A percentile compares a stretch with the other conserved stretches of the same genome.
phyloP scores from a whole-genome alignment of 1,140 invertebrate genomes.

The Ostrea denselamellosa region DNA sequence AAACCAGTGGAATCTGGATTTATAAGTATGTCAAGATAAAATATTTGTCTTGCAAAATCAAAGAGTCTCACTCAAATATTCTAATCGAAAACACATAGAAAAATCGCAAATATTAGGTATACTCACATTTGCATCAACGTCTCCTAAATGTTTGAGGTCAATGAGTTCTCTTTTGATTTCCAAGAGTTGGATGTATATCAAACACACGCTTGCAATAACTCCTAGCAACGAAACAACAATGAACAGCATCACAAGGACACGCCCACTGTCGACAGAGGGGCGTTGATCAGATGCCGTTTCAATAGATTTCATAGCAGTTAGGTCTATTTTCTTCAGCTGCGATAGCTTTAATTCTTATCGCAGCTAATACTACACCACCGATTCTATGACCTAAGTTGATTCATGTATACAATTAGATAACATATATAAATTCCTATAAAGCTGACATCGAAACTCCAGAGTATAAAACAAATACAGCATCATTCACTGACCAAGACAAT shows the following conservation, averaged over 20 bases:
- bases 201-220: neutral
- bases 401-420: too few relatives aligned
- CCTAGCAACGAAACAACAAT: neutral
- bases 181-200: constrained; percentile 5
- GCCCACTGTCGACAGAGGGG: neutral
- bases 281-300: neutral
- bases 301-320: neutral
- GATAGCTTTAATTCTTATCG: neutral
- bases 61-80: too few relatives aligned
- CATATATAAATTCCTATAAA: too few relatives aligned
- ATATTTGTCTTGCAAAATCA: too few relatives aligned
- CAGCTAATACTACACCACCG: too few relatives aligned
- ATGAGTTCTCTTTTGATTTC: neutral
- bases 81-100: neutral
- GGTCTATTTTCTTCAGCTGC: neutral
- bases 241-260: neutral
- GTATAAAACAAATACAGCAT: too few relatives aligned
- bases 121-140: neutral
- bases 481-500: too few relatives aligned
- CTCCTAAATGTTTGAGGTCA: neutral
- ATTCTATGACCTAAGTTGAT: too few relatives aligned
- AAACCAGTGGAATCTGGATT: neutral
- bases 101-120: neutral
- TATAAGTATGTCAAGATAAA: neutral
- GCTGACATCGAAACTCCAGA: too few relatives aligned